Conservation (phyloP, 1,140 invertebrate genomes). For the Drosophila sproati region DNA sequence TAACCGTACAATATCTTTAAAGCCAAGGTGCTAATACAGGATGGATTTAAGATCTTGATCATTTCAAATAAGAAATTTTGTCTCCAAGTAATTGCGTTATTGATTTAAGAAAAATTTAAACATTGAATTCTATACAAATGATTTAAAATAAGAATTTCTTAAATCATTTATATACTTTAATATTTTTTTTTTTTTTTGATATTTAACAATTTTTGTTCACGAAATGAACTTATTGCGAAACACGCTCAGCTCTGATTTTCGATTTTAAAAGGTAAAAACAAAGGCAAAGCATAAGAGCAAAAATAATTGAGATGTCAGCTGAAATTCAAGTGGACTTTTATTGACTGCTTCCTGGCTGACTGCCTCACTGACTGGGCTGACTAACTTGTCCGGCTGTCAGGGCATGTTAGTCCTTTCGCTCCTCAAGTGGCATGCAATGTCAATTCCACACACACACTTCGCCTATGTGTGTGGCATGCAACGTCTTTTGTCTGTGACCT, state of each 20-base stretch:
- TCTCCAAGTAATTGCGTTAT: no score
- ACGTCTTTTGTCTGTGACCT: conserved; percentile 53
- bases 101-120: no score
- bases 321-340: conserved; percentile 82
- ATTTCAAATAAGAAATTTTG: no score
- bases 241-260: conserved; percentile 7
- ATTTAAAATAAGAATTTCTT: no score
- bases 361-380: conserved; percentile 28
- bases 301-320: conserved; percentile 82
- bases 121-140: no score
- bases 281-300: conserved; percentile 52
- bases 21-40: no score
- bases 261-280: conserved; percentile 10
- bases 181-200: conserved; percentile 1
- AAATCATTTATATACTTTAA: neutral
- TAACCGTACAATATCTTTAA: no score
- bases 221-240: neutral
- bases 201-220: neutral
- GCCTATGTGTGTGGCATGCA: conserved; percentile 39
- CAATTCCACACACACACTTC: conserved; percentile 29
- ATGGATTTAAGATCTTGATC: no score
- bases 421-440: conserved; percentile 49
- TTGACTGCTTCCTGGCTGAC: conserved; percentile 69
- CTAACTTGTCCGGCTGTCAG: neutral
- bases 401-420: conserved; percentile 17